Percentiles rank a stretch among this genome's conserved stretches.
Evolutionary conservation across 2,888 invertebrate species (phyloP).

Genomic region (Ennomos fuscantarius): DNA sequence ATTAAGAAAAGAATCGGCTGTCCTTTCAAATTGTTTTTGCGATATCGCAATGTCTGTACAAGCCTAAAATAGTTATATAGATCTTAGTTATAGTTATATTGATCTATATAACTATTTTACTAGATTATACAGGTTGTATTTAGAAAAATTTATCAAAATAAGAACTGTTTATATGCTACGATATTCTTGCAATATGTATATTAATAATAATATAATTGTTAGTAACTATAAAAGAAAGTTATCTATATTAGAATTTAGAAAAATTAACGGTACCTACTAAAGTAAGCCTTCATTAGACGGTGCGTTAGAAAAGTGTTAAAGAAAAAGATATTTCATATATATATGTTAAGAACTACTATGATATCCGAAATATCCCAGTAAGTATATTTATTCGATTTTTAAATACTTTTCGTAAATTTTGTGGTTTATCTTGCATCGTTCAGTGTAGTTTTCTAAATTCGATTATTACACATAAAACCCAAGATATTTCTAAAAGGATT

Average conservation of each 20-base stretch:
- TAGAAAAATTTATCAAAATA: slow-evolving; percentile 12
- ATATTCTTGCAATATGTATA: slow-evolving; percentile 23
- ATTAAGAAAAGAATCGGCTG: too few relatives aligned
- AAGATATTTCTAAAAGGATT: not conserved
- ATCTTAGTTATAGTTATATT: too few relatives aligned
- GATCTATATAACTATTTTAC: too few relatives aligned
- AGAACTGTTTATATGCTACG: slow-evolving; percentile 6
- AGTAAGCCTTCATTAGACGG: slow-evolving; percentile 70
- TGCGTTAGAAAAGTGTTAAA: slow-evolving; percentile 58
- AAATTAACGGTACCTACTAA: slow-evolving; percentile 72
- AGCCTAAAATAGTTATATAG: slow-evolving; percentile 4
- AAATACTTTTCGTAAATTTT: not conserved
- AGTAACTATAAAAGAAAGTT: slow-evolving; percentile 36
- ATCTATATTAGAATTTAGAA: slow-evolving; percentile 49
- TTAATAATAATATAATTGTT: slow-evolving; percentile 9
- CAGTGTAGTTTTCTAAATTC: slow-evolving; percentile 5
- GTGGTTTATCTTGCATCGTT: not conserved
- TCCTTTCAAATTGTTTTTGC: too few relatives aligned
- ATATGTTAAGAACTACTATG: slow-evolving; percentile 3
- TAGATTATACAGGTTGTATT: slow-evolving; percentile 12
- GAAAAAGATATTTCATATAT: slow-evolving; percentile 29
- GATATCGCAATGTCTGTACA: not conserved
- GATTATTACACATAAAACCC: not conserved
- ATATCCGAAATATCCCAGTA: slow-evolving; percentile 45
- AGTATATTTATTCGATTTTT: slow-evolving; percentile 19